Conservation (phyloP, 2,113 vertebrate genomes). For the Fulica atra region DNA sequence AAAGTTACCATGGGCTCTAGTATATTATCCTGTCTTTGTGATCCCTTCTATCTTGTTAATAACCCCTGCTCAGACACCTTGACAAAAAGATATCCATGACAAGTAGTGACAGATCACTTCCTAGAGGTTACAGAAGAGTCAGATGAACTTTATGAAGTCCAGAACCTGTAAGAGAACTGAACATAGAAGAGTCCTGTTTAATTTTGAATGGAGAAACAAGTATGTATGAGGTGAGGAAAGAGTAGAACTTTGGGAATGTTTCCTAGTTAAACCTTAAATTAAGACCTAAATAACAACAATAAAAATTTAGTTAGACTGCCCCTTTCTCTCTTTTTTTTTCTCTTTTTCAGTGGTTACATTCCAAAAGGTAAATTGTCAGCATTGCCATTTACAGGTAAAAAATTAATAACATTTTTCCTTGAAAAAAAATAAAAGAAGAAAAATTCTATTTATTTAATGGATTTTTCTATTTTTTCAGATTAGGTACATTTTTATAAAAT, state of each 20-base stretch:
- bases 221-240: background rate
- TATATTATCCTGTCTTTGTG: background rate
- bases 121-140: background rate
- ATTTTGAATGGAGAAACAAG: background rate
- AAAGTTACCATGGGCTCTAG: background rate
- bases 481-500: background rate
- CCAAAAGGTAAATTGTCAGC: background rate
- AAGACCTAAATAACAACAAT: background rate
- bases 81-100: accelerated
- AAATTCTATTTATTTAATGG: background rate
- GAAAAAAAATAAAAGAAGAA: accelerated
- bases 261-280: background rate
- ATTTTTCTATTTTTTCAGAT: background rate
- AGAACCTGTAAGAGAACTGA: background rate
- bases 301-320: background rate
- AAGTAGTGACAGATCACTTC: background rate
- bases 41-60: background rate
- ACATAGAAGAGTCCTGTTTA: background rate
- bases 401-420: background rate
- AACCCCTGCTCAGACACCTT: background rate
- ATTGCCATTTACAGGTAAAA: background rate
- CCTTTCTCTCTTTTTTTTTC: background rate
- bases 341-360: background rate
- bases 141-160: background rate
- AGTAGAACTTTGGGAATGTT: background rate